Evolutionary conservation across 1,140 invertebrate species (phyloP), one percentile per base, ranked within the genome.

Genomic region (Asbolus verrucosus): DNA sequence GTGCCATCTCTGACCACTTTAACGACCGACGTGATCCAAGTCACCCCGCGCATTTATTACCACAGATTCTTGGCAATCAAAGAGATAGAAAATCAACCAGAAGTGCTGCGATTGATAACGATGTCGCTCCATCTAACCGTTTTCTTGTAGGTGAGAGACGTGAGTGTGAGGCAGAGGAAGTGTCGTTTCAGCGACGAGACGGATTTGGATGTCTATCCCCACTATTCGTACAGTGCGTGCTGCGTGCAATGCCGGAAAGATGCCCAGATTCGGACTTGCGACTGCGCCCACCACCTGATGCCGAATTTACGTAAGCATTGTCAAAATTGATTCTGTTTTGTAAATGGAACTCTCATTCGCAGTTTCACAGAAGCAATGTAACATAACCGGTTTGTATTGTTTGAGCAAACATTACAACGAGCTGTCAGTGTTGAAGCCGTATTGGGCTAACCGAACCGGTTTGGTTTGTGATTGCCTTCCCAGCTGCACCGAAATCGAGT

Each of bases 141-240:
- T 43, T 65, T 9, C 71, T 71, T 73, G 13, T 43, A 81, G 80
- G 79, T 81, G 0, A 75, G 74, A 69, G 73, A 79, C 54, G 77
- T 80, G 16, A 74, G 70, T 36, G 70, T 80, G 9, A 50, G 77
- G 6, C 77, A 81, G 6, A 74, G 84, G 18, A 83, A 85, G 75
- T 91, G 90, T 75, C 84, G 87, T 6, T 90, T 89, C 71, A 84
- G 83, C 0, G 85, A 89, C 54, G 89, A 91, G 79, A 87, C 87
- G 63, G 82, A 83, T 59, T 76, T 90, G 30, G 80, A 87, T 11
- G 86, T 89, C 0, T 88, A 89, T 77, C 81, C 78, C 0, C 83
- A 85, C 72, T 90, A 91, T 66, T 90, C 88, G 18, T 90, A 89
- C 73, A 89, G 87, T 8, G 87, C 88, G 0, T 91, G 90, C 73